phyloP scores from a whole-genome alignment of 2,888 invertebrate genomes.

The Byasa hedistus region DNA sequence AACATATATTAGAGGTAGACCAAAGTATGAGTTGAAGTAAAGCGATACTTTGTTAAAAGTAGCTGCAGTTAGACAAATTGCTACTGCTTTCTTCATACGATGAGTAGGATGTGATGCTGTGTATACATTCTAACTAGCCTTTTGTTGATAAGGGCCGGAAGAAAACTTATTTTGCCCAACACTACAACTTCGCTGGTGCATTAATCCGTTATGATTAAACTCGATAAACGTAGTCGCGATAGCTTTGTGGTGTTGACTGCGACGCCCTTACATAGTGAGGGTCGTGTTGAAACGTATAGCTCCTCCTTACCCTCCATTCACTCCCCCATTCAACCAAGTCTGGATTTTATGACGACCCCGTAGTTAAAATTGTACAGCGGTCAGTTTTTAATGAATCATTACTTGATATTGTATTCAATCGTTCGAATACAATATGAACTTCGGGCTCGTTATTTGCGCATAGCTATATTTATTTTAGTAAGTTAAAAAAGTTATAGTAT shows the following conservation, averaged over 20 bases:
- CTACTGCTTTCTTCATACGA: no score
- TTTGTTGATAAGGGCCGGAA: no score
- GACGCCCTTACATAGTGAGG: slow-evolving; percentile 24
- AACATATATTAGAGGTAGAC: no score
- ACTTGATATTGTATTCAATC: slow-evolving; percentile 5
- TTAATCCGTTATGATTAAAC: slow-evolving; percentile 47
- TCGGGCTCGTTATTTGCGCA: not conserved
- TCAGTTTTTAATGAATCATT: slow-evolving; percentile 14
- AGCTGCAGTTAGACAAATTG: no score
- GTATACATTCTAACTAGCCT: no score
- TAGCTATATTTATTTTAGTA: no score
- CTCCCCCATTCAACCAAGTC: not conserved
- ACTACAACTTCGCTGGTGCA: slow-evolving; percentile 25
- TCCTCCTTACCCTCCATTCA: no score
- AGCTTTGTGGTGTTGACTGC: slow-evolving; percentile 39
- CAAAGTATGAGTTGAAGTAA: no score
- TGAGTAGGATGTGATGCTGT: no score
- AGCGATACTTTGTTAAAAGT: no score
- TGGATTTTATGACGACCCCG: slow-evolving; percentile 16
- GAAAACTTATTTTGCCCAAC: not conserved
- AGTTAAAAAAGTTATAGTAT: no score
- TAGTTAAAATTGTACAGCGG: slow-evolving; percentile 20
- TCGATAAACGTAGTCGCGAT: slow-evolving; percentile 42
- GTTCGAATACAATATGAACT: not conserved
- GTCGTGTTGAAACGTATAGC: slow-evolving; percentile 13